phyloP scores from a whole-genome alignment of 2,797 vertebrate species.

The Alexandromys oeconomus region DNA sequence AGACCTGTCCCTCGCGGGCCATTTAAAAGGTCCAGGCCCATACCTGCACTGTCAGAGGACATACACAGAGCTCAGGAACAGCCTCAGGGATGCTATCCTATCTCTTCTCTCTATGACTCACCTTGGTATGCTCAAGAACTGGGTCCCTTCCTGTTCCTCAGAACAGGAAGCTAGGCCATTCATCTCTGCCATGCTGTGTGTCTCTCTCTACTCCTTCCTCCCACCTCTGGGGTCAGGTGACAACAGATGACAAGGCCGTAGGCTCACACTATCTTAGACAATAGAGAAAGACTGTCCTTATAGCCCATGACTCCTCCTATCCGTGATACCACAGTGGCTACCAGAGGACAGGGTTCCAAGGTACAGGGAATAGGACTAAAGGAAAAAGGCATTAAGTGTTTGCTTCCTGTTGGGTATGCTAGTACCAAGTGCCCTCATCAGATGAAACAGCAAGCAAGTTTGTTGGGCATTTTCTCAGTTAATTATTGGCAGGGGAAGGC shows the following conservation, averaged over 20 bases:
- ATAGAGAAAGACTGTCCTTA: neutral
- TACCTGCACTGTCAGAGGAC: neutral
- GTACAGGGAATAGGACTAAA: too few species aligned
- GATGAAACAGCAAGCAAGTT: neutral
- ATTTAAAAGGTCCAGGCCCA: neutral
- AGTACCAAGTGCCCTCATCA: neutral
- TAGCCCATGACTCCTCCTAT: too few species aligned
- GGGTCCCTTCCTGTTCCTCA: neutral
- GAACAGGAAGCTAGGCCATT: neutral
- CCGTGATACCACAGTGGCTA: too few species aligned
- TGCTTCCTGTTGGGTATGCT: neutral
- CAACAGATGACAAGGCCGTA: neutral
- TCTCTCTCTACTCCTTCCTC: neutral
- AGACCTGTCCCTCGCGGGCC: neutral
- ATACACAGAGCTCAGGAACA: neutral
- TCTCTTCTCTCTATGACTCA: neutral
- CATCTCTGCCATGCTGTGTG: neutral
- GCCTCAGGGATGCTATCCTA: neutral
- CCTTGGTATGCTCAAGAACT: neutral
- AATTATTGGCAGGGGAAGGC: neutral
- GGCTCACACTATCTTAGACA: neutral
- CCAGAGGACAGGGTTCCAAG: neutral
- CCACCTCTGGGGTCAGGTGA: neutral
- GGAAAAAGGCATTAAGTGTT: rapidly evolving
- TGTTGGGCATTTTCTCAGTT: neutral